Evolutionary conservation across 2,888 invertebrate genomes (phyloP).

Genomic region (Acronicta alni): DNA sequence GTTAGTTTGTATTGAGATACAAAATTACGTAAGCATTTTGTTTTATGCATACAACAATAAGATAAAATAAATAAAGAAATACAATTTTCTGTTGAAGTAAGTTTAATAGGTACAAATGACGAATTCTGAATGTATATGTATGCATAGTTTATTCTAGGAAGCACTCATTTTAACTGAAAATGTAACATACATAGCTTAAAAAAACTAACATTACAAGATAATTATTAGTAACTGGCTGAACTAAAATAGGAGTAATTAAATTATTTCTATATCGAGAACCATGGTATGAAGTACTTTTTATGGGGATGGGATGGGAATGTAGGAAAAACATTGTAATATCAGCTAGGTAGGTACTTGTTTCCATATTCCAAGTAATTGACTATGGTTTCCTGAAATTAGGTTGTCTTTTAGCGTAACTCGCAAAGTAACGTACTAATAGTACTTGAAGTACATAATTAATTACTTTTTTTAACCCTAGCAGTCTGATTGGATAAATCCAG

Average conservation of each 20-base stretch:
- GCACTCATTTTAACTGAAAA: conserved; percentile 7
- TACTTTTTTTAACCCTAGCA: too few relatives aligned
- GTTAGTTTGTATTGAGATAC: conserved; percentile 16
- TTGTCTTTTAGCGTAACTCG: too few relatives aligned
- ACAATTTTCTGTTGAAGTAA: neutral
- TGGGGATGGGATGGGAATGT: neutral
- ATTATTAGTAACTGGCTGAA: conserved; percentile 11
- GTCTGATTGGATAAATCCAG: too few relatives aligned
- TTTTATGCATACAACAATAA: too few relatives aligned
- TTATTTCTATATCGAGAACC: conserved; percentile 12
- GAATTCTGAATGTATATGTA: neutral
- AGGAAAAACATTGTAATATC: neutral
- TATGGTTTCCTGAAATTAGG: too few relatives aligned
- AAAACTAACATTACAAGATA: conserved; percentile 13
- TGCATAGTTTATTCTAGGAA: neutral
- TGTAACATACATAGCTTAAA: conserved; percentile 4
- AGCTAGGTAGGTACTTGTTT: neutral
- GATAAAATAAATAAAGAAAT: neutral
- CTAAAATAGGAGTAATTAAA: conserved; percentile 13
- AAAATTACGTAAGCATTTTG: neutral
- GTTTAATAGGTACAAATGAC: neutral
- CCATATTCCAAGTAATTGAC: too few relatives aligned
- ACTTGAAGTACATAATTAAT: too few relatives aligned
- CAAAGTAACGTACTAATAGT: too few relatives aligned
- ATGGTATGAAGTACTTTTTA: neutral